Conservation (phyloP, 2,113 vertebrate species). For the Paraplagusia blochii region DNA sequence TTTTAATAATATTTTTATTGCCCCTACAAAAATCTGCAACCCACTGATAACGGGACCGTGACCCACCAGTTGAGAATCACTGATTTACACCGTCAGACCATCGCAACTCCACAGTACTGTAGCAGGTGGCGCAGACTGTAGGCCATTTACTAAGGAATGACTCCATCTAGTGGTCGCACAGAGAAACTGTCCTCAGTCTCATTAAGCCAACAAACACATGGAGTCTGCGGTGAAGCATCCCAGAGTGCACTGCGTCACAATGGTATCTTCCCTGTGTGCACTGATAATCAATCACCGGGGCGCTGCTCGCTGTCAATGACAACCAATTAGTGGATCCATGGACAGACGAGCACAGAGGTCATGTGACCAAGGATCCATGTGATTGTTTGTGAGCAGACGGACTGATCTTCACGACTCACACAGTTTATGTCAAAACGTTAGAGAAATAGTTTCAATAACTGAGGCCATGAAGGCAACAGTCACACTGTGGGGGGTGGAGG, state of each 20-base stretch:
- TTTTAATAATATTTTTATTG: too few species aligned
- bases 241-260: background rate
- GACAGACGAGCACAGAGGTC: background rate
- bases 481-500: too few species aligned
- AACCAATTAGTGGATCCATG: background rate
- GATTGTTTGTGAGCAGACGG: too few species aligned
- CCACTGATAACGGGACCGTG: too few species aligned
- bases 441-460: too few species aligned
- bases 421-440: too few species aligned
- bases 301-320: background rate
- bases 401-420: too few species aligned
- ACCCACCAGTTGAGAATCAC: too few species aligned
- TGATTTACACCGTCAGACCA: too few species aligned
- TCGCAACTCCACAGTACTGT: too few species aligned
- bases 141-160: background rate
- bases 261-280: background rate
- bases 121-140: conserved; percentile 1
- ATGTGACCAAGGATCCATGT: background rate
- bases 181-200: background rate
- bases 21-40: too few species aligned
- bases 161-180: conserved; percentile 29
- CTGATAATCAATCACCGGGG: conserved; percentile 20
- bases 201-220: background rate
- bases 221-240: conserved; percentile 2
- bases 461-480: too few species aligned